These are phyloP conservation scores for Cynodonichthys magdalenae DNA, from an alignment of 2,797 vertebrate species.

Conservation along the genomic window DNA sequence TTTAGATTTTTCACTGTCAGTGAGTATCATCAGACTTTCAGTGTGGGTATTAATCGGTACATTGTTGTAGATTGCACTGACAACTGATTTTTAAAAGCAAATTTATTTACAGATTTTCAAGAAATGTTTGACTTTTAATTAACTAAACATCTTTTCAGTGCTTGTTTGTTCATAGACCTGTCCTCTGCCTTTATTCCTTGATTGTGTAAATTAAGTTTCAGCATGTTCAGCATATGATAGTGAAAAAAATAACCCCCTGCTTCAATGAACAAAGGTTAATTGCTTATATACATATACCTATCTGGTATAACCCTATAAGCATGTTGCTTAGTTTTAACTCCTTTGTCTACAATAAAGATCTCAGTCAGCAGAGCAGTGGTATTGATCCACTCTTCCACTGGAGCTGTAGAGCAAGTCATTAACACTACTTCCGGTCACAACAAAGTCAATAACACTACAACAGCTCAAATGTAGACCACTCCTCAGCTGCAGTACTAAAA, in stretches of 20 bases:
- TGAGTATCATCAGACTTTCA: neutral
- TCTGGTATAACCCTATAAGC: slow-evolving; percentile 6
- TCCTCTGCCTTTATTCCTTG: slow-evolving; percentile 2
- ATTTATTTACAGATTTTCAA: slow-evolving; percentile 13
- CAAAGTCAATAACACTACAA: slow-evolving; percentile 2
- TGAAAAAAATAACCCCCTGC: neutral
- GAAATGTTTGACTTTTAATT: slow-evolving; percentile 10
- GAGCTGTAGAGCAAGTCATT: slow-evolving; percentile 26
- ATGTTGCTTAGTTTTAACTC: slow-evolving; percentile 21
- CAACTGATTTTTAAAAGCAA: neutral
- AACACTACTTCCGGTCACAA: slow-evolving; percentile 26
- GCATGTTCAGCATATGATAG: neutral
- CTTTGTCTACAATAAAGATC: slow-evolving; percentile 3
- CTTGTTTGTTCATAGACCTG: slow-evolving; percentile 3
- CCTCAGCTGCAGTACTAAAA: neutral
- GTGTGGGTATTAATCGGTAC: neutral
- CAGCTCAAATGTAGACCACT: neutral
- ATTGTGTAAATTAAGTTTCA: slow-evolving; percentile 14
- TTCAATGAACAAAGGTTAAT: slow-evolving; percentile 12
- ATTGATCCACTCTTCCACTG: slow-evolving; percentile 20
- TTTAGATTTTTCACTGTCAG: slow-evolving; percentile 8
- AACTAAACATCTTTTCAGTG: neutral
- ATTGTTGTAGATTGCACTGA: neutral
- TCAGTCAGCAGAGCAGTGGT: slow-evolving; percentile 3
- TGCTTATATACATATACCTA: neutral